These are phyloP conservation scores for Sminthurinus aureus DNA, from an alignment of 2,888 invertebrate species.

Conservation along the genomic window DNA sequence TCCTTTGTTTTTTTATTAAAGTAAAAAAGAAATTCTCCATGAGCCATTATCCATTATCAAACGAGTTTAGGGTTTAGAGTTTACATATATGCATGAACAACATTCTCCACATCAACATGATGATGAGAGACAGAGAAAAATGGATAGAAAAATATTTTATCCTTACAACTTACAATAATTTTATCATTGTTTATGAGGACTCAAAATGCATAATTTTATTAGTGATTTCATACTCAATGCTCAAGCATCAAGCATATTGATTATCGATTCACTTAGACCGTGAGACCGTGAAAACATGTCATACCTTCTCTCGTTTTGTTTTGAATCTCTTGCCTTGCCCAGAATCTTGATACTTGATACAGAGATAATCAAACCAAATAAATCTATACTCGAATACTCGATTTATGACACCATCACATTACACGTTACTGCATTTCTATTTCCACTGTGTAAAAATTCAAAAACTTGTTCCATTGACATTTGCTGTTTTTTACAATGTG, in stretches of 20 bases:
- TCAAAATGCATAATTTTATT: conserved; percentile 29
- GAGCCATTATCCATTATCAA: not conserved
- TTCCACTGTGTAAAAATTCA: not conserved
- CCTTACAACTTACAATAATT: not conserved
- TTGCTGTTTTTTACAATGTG: too few species aligned
- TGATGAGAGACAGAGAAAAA: not conserved
- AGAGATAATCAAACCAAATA: not conserved
- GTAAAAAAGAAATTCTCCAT: conserved; percentile 8
- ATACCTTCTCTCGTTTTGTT: not conserved
- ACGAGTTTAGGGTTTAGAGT: conserved; percentile 11
- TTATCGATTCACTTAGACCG: not conserved
- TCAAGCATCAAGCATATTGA: not conserved
- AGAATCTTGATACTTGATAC: not conserved
- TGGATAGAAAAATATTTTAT: conserved; percentile 13
- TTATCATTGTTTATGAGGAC: conserved; percentile 26
- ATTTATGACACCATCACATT: not conserved
- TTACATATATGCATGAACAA: too few species aligned
- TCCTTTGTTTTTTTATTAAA: not conserved
- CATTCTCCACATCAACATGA: not conserved
- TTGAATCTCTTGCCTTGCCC: not conserved
- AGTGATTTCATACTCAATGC: conserved; percentile 14
- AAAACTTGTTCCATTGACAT: not conserved
- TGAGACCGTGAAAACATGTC: not conserved
- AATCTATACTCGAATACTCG: not conserved
- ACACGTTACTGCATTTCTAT: not conserved